A percentile compares a stretch with the other conserved stretches of the same genome.
These are phyloP conservation scores for Sinhomidia bicolor DNA, from an alignment of 2,888 invertebrate species.

Conservation along the genomic window DNA sequence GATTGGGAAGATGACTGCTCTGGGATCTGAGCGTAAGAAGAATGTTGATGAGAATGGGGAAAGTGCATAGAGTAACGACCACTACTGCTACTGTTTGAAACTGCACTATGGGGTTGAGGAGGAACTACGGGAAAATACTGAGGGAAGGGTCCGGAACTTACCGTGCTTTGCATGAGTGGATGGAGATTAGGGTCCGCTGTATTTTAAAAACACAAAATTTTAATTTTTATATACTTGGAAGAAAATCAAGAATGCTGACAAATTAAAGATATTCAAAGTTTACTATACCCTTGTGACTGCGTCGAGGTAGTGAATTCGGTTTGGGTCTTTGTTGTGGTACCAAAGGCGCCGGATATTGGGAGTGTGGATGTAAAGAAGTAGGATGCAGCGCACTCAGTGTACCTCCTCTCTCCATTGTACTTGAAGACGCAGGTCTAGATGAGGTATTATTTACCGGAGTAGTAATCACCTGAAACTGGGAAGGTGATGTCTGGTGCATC, in stretches of 20 bases:
- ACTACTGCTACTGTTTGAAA: conserved; percentile 56
- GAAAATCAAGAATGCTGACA: neutral
- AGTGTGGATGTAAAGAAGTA: conserved; percentile 35
- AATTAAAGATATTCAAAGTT: neutral
- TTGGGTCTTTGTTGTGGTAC: conserved; percentile 72
- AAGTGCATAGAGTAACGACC: conserved; percentile 71
- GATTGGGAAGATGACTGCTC: conserved; percentile 41
- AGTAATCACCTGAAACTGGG: conserved; percentile 77
- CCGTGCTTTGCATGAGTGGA: conserved; percentile 60
- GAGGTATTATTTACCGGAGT: conserved; percentile 60
- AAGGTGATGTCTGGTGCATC: conserved; percentile 75
- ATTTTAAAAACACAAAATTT: neutral
- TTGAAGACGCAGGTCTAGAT: conserved; percentile 65
- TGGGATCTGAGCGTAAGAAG: conserved; percentile 67
- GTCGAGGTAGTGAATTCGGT: conserved; percentile 79
- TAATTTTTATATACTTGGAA: too few relatives aligned
- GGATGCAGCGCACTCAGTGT: conserved; percentile 43
- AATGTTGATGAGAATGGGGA: conserved; percentile 66
- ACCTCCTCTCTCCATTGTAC: conserved; percentile 59
- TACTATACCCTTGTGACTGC: conserved; percentile 77
- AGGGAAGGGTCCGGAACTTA: conserved; percentile 61
- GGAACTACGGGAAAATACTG: conserved; percentile 59
- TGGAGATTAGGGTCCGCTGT: conserved; percentile 47
- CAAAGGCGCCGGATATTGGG: conserved; percentile 18
- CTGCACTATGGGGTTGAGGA: conserved; percentile 41